A percentile compares a stretch with the other conserved stretches of the same genome.
Conservation (phyloP, 2,113 vertebrate species). For the Bos javanicus region DNA sequence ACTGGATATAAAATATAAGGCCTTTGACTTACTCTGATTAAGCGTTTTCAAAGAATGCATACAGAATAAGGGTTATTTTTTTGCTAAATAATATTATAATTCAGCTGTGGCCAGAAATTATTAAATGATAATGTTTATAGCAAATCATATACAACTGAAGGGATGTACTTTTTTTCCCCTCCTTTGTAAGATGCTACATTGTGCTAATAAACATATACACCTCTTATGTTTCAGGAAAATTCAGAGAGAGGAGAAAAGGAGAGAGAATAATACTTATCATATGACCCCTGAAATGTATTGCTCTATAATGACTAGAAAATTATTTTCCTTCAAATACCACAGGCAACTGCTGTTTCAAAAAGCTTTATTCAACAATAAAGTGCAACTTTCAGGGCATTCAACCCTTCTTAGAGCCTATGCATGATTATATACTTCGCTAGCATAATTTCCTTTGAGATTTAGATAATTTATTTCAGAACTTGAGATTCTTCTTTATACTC, state of each 20-base stretch:
- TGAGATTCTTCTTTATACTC: not conserved
- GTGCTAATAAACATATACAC: not conserved
- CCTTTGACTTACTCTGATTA: constrained; percentile 24
- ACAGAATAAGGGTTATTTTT: not conserved
- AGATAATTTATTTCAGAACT: constrained; percentile 59
- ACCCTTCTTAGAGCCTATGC: not conserved
- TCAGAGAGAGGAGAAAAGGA: not conserved
- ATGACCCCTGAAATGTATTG: not conserved
- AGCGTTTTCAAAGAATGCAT: not conserved
- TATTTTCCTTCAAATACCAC: not conserved
- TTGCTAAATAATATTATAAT: not conserved
- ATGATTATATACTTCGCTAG: not conserved
- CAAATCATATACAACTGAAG: not conserved
- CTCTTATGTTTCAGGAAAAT: not conserved
- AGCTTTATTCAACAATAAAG: constrained; percentile 37
- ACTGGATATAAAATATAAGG: constrained; percentile 8
- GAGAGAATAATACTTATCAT: constrained; percentile 5
- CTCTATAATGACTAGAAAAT: constrained; percentile 30
- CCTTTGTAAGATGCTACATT: not conserved
- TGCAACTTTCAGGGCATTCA: not conserved
- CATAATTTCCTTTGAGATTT: constrained; percentile 9
- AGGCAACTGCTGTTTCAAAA: not conserved
- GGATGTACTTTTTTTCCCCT: not conserved
- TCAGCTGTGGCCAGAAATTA: not conserved
- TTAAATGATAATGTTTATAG: not conserved